Conservation (phyloP, 2,888 invertebrate species). For the Brachyptera risi region DNA sequence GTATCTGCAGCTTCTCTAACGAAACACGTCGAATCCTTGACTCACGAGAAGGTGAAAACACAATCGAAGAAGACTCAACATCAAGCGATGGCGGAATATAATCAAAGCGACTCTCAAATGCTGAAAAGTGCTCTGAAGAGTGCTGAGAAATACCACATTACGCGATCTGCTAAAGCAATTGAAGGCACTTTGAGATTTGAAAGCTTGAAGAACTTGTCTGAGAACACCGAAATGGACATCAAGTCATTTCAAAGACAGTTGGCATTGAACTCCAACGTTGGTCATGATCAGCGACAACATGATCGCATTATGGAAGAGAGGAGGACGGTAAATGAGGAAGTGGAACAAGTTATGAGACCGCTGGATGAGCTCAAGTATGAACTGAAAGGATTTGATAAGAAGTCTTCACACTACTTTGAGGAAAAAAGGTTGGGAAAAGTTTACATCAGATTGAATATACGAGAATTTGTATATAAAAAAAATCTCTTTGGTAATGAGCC, state of each 20-base stretch:
- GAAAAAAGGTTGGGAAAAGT: conserved; percentile 64
- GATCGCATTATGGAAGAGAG: conserved; percentile 44
- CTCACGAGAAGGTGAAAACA: conserved; percentile 18
- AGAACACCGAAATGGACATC: conserved; percentile 47
- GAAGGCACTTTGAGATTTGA: conserved; percentile 53
- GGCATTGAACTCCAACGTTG: conserved; percentile 38
- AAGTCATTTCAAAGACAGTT: conserved; percentile 40
- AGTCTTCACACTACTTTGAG: conserved; percentile 55
- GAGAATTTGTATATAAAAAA: too few relatives aligned
- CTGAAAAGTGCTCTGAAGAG: conserved; percentile 45
- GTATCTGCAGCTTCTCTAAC: conserved; percentile 30
- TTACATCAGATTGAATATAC: too few relatives aligned
- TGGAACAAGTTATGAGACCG: conserved; percentile 54
- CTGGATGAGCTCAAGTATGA: conserved; percentile 58
- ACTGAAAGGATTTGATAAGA: conserved; percentile 58
- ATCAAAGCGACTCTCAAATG: conserved; percentile 48
- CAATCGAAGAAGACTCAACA: conserved; percentile 47
- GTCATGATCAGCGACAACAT: conserved; percentile 44
- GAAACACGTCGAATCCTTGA: conserved; percentile 25
- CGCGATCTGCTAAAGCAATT: conserved; percentile 64
- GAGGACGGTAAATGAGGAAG: conserved; percentile 42
- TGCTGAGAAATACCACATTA: conserved; percentile 46
- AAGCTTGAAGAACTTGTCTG: conserved; percentile 51
- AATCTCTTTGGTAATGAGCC: too few relatives aligned
- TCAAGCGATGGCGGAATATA: conserved; percentile 45